Conservation (phyloP, 2,888 invertebrate species). For the Spisula subtruncata region DNA sequence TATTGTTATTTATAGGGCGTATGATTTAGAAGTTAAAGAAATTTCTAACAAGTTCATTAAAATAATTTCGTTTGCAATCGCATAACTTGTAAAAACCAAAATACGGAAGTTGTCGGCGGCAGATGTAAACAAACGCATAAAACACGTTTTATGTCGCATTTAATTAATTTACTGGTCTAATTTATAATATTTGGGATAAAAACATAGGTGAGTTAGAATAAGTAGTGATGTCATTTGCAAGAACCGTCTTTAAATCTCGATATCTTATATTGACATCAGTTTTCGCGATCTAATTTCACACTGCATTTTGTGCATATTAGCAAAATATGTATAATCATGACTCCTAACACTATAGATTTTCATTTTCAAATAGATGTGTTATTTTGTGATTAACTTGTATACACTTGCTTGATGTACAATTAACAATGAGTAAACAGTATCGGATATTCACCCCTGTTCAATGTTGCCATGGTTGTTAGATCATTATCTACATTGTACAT, state of each 20-base stretch:
- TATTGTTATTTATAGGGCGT: no score
- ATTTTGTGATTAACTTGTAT: no score
- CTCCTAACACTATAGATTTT: no score
- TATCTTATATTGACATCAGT: background rate
- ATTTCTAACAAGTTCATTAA: background rate
- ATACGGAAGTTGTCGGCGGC: slow-evolving; percentile 12
- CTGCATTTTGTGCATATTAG: background rate
- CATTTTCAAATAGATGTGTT: no score
- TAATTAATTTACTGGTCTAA: background rate
- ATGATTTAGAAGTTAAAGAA: background rate
- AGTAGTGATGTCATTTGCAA: background rate
- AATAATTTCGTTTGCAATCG: background rate
- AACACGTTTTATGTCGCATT: background rate
- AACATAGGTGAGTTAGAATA: background rate
- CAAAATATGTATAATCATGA: background rate
- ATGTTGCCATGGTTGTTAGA: background rate
- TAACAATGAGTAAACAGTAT: no score
- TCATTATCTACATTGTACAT: background rate
- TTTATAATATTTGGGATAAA: background rate
- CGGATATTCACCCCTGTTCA: background rate
- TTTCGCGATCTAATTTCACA: background rate
- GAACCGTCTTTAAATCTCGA: background rate
- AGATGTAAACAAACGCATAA: slow-evolving; percentile 7
- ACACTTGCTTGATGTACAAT: no score
- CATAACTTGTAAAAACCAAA: background rate